Evolutionary conservation across 2,113 vertebrate species (phyloP).

Genomic region (Pitta sordida): DNA sequence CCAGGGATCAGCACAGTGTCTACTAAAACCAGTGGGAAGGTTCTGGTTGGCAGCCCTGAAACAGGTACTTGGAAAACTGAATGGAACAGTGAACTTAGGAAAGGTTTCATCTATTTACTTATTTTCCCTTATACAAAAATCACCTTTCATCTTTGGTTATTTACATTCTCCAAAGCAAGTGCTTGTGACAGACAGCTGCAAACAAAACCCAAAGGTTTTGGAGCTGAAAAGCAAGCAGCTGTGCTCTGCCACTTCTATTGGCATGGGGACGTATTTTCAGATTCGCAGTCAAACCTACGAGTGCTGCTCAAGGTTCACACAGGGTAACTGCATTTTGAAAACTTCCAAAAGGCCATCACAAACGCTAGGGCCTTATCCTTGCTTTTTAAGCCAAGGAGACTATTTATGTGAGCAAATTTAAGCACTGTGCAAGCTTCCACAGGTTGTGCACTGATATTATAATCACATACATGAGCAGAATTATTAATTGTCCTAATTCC

Average conservation of each 20-base stretch:
- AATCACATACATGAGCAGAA: background rate
- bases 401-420: background rate
- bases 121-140: background rate
- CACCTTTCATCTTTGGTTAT: slow-evolving; percentile 47
- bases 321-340: background rate
- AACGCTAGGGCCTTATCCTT: background rate
- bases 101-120: background rate
- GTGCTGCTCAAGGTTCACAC: background rate
- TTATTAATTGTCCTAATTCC: background rate
- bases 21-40: background rate
- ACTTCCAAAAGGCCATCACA: slow-evolving; percentile 6
- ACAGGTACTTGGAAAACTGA: background rate
- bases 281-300: background rate
- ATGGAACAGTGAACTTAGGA: background rate
- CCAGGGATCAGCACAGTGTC: background rate
- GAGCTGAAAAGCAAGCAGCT: slow-evolving; percentile 39
- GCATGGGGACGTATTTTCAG: background rate
- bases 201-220: slow-evolving; percentile 50
- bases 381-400: background rate
- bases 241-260: slow-evolving; percentile 4
- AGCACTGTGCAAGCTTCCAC: background rate
- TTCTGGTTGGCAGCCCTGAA: background rate
- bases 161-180: slow-evolving; percentile 39
- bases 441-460: background rate
- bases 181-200: slow-evolving; percentile 35